Base-by-base conservation (phyloP, 1,140 invertebrate species). In the Whitmania pigra region DNA sequence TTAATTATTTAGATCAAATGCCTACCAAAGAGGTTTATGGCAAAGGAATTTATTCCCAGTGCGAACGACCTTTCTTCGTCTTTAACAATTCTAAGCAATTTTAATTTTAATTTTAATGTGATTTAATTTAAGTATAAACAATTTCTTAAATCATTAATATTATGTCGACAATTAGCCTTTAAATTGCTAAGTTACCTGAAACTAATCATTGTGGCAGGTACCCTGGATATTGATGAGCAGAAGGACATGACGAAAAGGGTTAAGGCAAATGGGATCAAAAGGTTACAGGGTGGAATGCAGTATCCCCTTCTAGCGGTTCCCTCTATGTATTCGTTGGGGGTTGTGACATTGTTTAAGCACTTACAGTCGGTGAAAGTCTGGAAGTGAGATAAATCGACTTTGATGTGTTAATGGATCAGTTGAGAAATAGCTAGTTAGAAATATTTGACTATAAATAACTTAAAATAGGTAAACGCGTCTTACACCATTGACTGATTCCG, bases 11-110 rank as follows among this genome's bases (percentile, higher is more conserved):
- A 13, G 43, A 49, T 49, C 15, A 49, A 49, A 15, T 3, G 9
- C 53, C 67, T 68, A 72, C 72, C 72, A 9, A 72, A 63, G 15
- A 72, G 60, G 43, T 72, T 72, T 7, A 67, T 53, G 17, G 20
- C 63, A 43, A 72, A 68, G 0, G 72, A 72, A 22, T 72, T 66
- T 27, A 72, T 43, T 53, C 60, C 66, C 29, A 72, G 63, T 9
- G 72, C 72, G 22, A 72, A 72, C 6, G 57, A 25, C 53, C 72
- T 66, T 68, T 72, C 60, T n/a, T 72, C 72, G 36, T 72, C 67
- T 25, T 54, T 53, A 20, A 72, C 72, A 18, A 72, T 49, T 53
- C 72, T 72, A 53, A 53, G 9, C 9, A 49, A n/a, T n/a, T n/a
- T n/a, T n/a, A n/a, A n/a, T n/a, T n/a, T n/a, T n/a, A n/a, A n/a